These are phyloP conservation scores for Glaucomys volans DNA, from an alignment of 2,113 vertebrate genomes.

Conservation along the genomic window DNA sequence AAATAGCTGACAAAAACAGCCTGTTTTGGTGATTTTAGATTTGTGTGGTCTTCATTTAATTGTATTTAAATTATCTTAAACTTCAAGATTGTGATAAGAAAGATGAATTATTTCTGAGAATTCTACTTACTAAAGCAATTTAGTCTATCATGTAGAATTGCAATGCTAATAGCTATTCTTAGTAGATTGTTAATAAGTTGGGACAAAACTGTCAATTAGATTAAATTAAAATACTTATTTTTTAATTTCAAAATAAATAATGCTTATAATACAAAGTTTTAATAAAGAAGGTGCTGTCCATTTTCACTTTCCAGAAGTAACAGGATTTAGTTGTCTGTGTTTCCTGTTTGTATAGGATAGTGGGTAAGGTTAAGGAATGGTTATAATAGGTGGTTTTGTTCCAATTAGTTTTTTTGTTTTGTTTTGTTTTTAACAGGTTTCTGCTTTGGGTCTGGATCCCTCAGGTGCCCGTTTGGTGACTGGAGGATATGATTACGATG, in stretches of 20 bases:
- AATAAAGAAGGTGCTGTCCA: neutral
- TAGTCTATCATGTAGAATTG: neutral
- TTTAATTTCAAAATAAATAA: conserved; percentile 27
- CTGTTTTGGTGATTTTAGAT: conserved; percentile 32
- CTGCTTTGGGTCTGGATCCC: conserved; percentile 95
- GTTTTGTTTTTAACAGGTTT: conserved; percentile 88
- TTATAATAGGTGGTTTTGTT: neutral
- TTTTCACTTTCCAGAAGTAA: neutral
- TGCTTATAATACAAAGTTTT: conserved; percentile 30
- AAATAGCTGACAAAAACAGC: too few species aligned
- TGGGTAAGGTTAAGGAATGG: neutral
- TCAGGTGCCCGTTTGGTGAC: conserved; percentile 97
- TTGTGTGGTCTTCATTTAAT: neutral
- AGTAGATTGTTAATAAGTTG: neutral
- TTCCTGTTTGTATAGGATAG: neutral
- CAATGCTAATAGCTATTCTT: neutral
- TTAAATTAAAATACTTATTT: conserved; percentile 12
- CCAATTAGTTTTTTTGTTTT: neutral
- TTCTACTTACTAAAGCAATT: conserved; percentile 9
- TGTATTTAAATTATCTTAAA: conserved; percentile 21
- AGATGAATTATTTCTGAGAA: conserved; percentile 38
- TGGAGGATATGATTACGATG: conserved; percentile 96
- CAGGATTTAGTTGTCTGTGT: neutral
- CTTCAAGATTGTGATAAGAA: conserved; percentile 22
- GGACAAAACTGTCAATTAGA: neutral